Base-by-base conservation (phyloP, 2,888 invertebrate species). In the Himalopsyche anomala region DNA sequence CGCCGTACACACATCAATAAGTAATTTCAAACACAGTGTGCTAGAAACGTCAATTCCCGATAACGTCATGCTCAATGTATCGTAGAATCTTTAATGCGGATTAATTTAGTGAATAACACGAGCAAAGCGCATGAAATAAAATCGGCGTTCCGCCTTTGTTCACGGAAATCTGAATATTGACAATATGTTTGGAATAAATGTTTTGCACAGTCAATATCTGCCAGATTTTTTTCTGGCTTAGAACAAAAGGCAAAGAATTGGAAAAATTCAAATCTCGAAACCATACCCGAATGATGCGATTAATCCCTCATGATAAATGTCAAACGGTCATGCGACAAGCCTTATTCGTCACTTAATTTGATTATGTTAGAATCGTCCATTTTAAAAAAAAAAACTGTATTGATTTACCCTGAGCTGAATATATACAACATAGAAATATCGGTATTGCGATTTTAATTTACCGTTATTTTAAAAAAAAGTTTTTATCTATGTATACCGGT, bases 21-120 rank as follows among this genome's bases (percentile, higher is more conserved):
- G 28, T 62, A 62, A 62, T 62, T 62, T 62, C 62, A 62, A 62
- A 28, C 28, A 62, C 62, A 62, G 19, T 62, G 19, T 28, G 28
- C 62, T 62, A 62, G n/a, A 62, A 62, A 62, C 62, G 62, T 62
- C 62, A 62, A 62, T 62, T 62, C 62, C 28, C 62, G 62, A 62
- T 62, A 62, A 28, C 28, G 28, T 28, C 28, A 62, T 62, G 62
- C 62, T 62, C 62, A 62, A 62, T 28, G 62, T 62, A 62, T 62
- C 62, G 62, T 62, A 28, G 28, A n/a, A 62, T 62, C 62, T 62
- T 62, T 62, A 62, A 62, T 62, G 62, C 62, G 62, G 62, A 62
- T 62, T 62, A 62, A 62, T 62, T 28, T 62, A 62, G 62, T 62
- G 62, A 11, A 62, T 62, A 62, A 62, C 62, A 62, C 28, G 19